These are phyloP conservation scores for Lasioglossum albipes DNA, from an alignment of 1,140 invertebrate genomes.

Conservation along the genomic window DNA sequence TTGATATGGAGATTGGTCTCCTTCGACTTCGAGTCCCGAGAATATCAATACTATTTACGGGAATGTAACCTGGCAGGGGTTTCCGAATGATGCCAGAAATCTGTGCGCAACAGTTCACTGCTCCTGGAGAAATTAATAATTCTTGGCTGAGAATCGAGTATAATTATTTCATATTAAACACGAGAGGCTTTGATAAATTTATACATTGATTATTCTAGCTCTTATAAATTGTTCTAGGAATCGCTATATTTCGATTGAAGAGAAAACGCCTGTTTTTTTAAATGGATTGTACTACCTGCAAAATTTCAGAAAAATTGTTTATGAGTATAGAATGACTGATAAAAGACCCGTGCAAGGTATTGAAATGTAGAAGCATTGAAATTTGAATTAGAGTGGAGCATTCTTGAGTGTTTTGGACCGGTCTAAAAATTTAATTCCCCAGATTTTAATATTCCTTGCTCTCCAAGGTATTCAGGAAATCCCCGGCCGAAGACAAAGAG, in stretches of 20 bases:
- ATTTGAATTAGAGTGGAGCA: background rate
- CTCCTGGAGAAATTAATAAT: too few species aligned
- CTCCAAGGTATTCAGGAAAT: slow-evolving; percentile 11
- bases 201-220: too few species aligned
- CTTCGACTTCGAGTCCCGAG: background rate
- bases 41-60: slow-evolving; percentile 33
- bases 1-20: slow-evolving; percentile 41
- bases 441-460: slow-evolving; percentile 44
- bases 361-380: background rate
- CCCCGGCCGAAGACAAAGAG: slow-evolving; percentile 26
- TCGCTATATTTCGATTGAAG: too few species aligned
- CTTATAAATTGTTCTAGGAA: too few species aligned
- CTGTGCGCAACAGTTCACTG: too few species aligned
- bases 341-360: background rate
- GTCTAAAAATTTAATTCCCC: slow-evolving; percentile 35
- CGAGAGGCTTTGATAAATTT: too few species aligned
- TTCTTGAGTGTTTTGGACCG: background rate
- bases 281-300: background rate
- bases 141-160: too few species aligned
- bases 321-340: background rate
- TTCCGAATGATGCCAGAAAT: background rate
- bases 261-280: background rate
- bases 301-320: background rate
- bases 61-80: background rate
- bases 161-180: too few species aligned